A percentile compares a stretch with the other conserved stretches of the same genome.
These are phyloP conservation scores for Phylloscopus trochiloides DNA, from an alignment of 2,113 vertebrate genomes.

Conservation along the genomic window DNA sequence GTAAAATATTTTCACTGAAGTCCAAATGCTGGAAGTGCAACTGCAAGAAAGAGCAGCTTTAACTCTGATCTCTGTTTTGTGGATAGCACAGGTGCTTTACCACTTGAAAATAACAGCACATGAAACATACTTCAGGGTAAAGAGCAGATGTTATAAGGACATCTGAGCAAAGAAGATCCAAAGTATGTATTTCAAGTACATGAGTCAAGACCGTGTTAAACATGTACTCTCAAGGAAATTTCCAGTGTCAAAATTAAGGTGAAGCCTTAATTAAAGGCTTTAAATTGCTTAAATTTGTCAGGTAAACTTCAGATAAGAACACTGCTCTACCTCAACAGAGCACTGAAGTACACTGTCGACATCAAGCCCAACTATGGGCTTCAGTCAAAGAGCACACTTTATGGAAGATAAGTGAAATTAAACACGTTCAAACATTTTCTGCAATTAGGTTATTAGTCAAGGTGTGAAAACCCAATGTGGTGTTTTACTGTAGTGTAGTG, in stretches of 20 bases:
- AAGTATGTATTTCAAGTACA: background rate
- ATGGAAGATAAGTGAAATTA: background rate
- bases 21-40: background rate
- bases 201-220: background rate
- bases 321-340: background rate
- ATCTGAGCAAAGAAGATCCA: background rate
- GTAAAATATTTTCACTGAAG: background rate
- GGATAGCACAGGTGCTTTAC: background rate
- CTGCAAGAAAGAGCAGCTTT: background rate
- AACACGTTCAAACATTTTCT: background rate
- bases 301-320: background rate
- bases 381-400: background rate
- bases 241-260: background rate
- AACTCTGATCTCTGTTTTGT: background rate
- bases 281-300: background rate
- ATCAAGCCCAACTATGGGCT: background rate
- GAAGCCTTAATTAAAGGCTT: background rate
- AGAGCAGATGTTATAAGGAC: background rate
- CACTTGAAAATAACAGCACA: background rate
- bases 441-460: background rate
- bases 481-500: background rate
- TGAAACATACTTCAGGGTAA: background rate
- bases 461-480: rapidly evolving
- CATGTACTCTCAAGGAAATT: background rate
- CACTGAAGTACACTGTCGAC: background rate